These are phyloP conservation scores for Onychorhynchus coronatus DNA, from an alignment of 2,113 vertebrate genomes.

Conservation along the genomic window DNA sequence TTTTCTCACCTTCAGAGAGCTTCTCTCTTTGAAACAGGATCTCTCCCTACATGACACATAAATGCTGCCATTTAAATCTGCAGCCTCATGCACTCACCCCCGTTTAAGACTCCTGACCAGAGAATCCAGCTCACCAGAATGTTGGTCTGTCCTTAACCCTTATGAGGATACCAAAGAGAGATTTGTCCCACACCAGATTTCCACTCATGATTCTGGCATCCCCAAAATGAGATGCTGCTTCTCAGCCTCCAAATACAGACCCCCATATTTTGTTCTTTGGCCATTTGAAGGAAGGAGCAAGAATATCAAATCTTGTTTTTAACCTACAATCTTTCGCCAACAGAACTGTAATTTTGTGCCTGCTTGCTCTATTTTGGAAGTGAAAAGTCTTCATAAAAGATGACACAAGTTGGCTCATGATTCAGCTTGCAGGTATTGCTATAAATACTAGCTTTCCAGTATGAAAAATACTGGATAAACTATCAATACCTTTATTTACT, in stretches of 20 bases:
- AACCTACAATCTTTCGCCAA: not conserved
- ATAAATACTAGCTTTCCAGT: not conserved
- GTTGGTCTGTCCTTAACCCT: not conserved
- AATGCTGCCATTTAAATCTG: not conserved
- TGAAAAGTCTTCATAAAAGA: not conserved
- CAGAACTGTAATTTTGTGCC: not conserved
- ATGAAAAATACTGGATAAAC: not conserved
- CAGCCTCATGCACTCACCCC: accelerated
- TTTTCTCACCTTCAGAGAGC: not conserved
- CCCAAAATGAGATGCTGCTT: not conserved
- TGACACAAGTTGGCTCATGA: not conserved
- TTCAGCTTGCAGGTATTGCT: not conserved
- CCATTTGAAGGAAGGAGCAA: not conserved
- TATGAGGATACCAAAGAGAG: not conserved
- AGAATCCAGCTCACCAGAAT: not conserved
- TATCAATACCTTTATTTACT: not conserved
- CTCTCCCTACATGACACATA: not conserved
- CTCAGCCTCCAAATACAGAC: not conserved
- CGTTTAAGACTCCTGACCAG: not conserved
- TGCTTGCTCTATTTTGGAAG: not conserved
- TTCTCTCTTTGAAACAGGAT: not conserved
- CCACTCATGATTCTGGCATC: accelerated
- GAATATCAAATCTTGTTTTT: not conserved
- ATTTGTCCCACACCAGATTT: not conserved
- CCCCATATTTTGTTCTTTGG: not conserved